Conservation (phyloP, 2,113 vertebrate genomes). For the Pteronura brasiliensis region DNA sequence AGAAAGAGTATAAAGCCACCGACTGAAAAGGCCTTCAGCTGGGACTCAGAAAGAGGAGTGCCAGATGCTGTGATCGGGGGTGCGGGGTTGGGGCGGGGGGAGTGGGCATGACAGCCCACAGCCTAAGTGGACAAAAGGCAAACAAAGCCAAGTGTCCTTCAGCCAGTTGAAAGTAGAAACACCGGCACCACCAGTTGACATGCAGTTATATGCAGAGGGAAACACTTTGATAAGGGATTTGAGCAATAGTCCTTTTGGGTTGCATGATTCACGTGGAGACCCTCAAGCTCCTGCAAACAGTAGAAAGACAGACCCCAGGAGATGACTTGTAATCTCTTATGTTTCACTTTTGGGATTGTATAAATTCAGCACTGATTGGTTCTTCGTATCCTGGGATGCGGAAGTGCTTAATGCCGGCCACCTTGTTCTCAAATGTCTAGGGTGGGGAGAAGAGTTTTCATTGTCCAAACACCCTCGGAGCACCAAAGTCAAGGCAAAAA, state of each 20-base stretch:
- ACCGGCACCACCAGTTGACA: neutral
- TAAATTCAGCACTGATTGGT: neutral
- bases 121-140: neutral
- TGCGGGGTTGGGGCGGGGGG: neutral
- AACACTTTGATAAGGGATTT: neutral
- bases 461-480: slow-evolving; percentile 91
- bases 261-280: neutral
- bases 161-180: neutral
- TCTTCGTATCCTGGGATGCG: neutral
- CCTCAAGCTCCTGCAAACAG: neutral
- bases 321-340: neutral
- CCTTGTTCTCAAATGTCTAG: slow-evolving; percentile 59
- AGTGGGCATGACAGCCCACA: neutral
- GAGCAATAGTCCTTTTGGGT: neutral
- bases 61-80: neutral
- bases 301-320: neutral
- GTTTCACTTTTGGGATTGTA: slow-evolving; percentile 28
- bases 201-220: neutral
- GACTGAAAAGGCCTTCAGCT: neutral
- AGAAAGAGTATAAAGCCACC: slow-evolving; percentile 43
- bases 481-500: slow-evolving; percentile 94
- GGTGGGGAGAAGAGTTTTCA: slow-evolving; percentile 92
- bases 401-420: neutral
- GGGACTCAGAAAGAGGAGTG: neutral
- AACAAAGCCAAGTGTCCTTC: neutral